These are phyloP conservation scores for Ctenopoma kingsleyae DNA, from an alignment of 2,797 vertebrate species.

Conservation along the genomic window DNA sequence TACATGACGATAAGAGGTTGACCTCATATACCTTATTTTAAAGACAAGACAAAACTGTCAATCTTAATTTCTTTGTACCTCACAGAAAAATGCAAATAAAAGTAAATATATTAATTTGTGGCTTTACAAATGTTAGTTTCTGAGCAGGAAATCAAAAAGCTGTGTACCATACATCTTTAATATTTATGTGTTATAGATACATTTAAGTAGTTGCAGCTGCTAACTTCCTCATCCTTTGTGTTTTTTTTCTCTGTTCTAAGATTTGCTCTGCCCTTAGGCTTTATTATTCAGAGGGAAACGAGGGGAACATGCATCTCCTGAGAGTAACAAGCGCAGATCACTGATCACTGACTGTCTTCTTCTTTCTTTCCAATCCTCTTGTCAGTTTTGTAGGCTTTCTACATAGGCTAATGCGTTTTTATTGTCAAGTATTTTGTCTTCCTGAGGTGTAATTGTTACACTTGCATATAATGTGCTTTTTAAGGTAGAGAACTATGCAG, in stretches of 20 bases:
- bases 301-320: conserved; percentile 55
- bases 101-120: conserved; percentile 32
- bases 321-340: conserved; percentile 52
- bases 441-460: not conserved
- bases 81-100: conserved; percentile 19
- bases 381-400: conserved; percentile 13
- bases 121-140: not conserved
- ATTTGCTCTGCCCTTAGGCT: conserved; percentile 49
- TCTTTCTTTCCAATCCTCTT: conserved; percentile 19
- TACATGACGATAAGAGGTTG: not conserved
- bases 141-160: not conserved
- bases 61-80: not conserved
- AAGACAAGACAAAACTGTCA: not conserved
- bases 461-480: not conserved
- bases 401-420: conserved; percentile 8
- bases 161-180: not conserved
- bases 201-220: conserved; percentile 14
- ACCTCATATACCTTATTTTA: not conserved
- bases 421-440: not conserved
- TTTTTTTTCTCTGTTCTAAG: conserved; percentile 23
- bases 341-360: conserved; percentile 51
- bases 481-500: not conserved
- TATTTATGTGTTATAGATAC: conserved; percentile 6
- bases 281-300: conserved; percentile 57
- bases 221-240: conserved; percentile 5